Conservation (phyloP, 2,888 invertebrate species). For the Acleris holmiana region DNA sequence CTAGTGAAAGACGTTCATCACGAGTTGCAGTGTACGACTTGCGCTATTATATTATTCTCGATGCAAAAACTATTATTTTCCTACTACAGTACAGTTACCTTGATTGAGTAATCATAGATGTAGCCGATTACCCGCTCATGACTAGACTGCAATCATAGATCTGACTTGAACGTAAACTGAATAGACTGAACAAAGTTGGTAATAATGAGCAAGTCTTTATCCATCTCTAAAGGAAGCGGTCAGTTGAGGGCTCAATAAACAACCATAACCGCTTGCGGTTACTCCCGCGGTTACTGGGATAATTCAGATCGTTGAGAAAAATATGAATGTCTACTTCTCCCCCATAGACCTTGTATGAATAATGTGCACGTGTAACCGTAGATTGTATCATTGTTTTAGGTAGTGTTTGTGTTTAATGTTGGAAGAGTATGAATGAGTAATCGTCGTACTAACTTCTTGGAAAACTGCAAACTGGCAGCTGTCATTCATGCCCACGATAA, state of each 20-base stretch:
- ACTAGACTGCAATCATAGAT: conserved; percentile 9
- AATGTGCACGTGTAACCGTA: neutral
- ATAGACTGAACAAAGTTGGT: conserved; percentile 5
- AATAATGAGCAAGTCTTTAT: conserved; percentile 18
- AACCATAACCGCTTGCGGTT: conserved; percentile 14
- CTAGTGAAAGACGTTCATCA: conserved; percentile 36
- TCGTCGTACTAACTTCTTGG: conserved; percentile 43
- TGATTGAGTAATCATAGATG: too few relatives aligned
- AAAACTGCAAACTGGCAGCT: conserved; percentile 43
- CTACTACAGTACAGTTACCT: too few relatives aligned
- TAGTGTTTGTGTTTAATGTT: neutral
- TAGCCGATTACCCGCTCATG: too few relatives aligned
- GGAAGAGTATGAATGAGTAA: conserved; percentile 3
- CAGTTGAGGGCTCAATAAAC: conserved; percentile 24
- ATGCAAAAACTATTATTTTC: conserved; percentile 1
- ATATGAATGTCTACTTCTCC: conserved; percentile 1
- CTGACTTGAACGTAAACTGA: conserved; percentile 1
- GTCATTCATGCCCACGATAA: conserved; percentile 48
- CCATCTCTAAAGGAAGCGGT: conserved; percentile 19
- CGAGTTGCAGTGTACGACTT: conserved; percentile 25
- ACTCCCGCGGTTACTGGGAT: conserved; percentile 6
- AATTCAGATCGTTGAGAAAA: conserved; percentile 12
- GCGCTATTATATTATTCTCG: conserved; percentile 26
- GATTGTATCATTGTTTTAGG: neutral
- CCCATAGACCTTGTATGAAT: conserved; percentile 8